Base-by-base conservation (phyloP, 1,140 invertebrate genomes). In the Ephestia elutella region DNA sequence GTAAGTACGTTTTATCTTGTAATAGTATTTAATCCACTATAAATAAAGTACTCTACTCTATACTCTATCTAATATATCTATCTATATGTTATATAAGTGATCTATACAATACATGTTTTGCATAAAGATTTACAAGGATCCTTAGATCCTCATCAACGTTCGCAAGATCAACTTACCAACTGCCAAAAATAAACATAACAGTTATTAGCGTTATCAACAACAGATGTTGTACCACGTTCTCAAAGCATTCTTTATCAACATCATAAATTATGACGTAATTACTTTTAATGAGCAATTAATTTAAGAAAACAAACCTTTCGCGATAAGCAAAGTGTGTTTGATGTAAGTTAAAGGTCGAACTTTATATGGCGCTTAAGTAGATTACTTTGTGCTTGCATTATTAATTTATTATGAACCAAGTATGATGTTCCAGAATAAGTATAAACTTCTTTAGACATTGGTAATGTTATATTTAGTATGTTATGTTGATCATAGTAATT, bases 221-320 rank as follows among this genome's bases (percentile, higher is more conserved):
- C 50, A 53, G 50, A 53, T 53, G 50, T 53, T 53, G 13, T n/a
- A 3, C 8, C 50, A 25, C 11, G 13, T 53, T 53, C 50, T 55
- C 59, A 55, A 60, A 60, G 59, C 10, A 13, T 9, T 0, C 20
- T 20, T 60, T 65, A 65, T 65, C 58, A 54, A 18, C 21, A 17
- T 49, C 63, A 57, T 65, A 59, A 63, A 59, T 63, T 63, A 56
- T 15, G 21, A 28, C 4, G 57, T 63, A 63, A 63, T 63, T 59
- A 63, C 44, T 38, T 44, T 19, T 48, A 54, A 56, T 56, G 49
- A 59, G 49, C 62, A 59, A 63, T 63, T 63, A 63, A 57, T 63
- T 56, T 59, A 21, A 21, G 48, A 19, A 19, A 57, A 59, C 54
- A 63, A 44, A 50, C 49, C 20, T n/a, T 59, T 57, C 30, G 49